A percentile compares a stretch with the other conserved stretches of the same genome.
Evolutionary conservation across 1,140 invertebrate genomes (phyloP).

Genomic region (Camponotus floridanus): DNA sequence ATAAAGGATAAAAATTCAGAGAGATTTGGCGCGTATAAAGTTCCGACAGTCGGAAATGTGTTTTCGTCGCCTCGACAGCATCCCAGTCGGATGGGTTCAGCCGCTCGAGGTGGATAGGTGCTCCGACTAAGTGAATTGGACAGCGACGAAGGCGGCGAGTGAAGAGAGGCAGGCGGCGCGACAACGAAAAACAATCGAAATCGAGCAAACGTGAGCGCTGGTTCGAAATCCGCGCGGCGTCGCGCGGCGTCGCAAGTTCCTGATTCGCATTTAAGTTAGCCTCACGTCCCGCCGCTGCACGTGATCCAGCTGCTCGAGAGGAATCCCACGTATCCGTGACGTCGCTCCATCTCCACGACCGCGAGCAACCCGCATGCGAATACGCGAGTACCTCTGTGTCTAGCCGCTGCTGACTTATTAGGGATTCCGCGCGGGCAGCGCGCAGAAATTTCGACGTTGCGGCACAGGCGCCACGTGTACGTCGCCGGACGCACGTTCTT

Average conservation of each 20-base stretch:
- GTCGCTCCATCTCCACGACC: constrained; percentile 76
- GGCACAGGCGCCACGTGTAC: constrained; percentile 73
- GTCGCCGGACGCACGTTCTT: constrained; percentile 77
- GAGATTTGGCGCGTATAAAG: neutral
- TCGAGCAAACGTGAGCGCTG: constrained; percentile 53
- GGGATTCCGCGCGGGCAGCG: constrained; percentile 80
- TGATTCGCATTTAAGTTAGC: constrained; percentile 80
- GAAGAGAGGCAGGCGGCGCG: neutral
- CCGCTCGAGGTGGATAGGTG: neutral
- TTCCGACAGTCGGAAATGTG: neutral
- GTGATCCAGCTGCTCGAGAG: constrained; percentile 83
- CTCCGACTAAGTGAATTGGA: constrained; percentile 11
- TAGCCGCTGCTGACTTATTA: constrained; percentile 80
- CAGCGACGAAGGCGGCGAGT: constrained; percentile 3
- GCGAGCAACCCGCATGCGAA: constrained; percentile 67
- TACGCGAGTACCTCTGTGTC: constrained; percentile 71
- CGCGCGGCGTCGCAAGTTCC: constrained; percentile 56
- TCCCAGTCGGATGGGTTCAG: neutral
- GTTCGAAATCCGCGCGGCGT: constrained; percentile 64
- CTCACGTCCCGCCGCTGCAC: constrained; percentile 81
- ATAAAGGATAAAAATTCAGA: neutral
- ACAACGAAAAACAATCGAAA: constrained; percentile 67
- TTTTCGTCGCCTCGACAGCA: neutral
- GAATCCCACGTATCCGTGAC: constrained; percentile 81
- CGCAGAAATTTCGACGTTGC: constrained; percentile 76